phyloP scores from a whole-genome alignment of 2,888 invertebrate genomes.

The Bombylius major region DNA sequence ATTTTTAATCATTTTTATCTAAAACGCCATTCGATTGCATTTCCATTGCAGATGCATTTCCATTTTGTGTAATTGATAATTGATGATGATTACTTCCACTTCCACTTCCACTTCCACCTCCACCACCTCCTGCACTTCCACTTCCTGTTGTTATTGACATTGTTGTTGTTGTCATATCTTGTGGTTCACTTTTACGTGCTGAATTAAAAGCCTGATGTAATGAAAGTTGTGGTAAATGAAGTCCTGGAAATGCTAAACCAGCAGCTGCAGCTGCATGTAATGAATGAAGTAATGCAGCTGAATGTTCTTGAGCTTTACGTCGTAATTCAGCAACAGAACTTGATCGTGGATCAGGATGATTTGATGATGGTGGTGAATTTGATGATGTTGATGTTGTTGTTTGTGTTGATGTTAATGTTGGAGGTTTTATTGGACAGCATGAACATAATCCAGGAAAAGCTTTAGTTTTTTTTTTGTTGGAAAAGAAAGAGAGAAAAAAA shows the following conservation, averaged over 20 bases:
- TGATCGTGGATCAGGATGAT: conserved; percentile 53
- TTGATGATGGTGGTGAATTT: conserved; percentile 28
- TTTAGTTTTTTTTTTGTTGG: conserved; percentile 34
- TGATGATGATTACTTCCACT: background rate
- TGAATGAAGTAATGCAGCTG: conserved; percentile 70
- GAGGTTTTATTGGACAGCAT: conserved; percentile 61
- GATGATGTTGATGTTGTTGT: conserved; percentile 23
- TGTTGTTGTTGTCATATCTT: conserved; percentile 34
- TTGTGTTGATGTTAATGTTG: conserved; percentile 17
- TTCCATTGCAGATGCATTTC: conserved; percentile 20
- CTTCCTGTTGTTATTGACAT: conserved; percentile 5
- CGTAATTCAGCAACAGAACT: conserved; percentile 85
- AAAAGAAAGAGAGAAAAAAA: conserved; percentile 4
- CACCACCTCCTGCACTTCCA: no score
- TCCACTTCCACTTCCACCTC: no score
- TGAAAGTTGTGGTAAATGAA: conserved; percentile 38
- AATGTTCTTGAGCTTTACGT: conserved; percentile 89
- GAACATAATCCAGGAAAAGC: conserved; percentile 69
- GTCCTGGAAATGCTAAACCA: conserved; percentile 36
- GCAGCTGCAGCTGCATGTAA: conserved; percentile 46
- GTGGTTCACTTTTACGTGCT: conserved; percentile 23
- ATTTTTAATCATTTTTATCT: conserved; percentile 3
- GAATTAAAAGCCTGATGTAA: conserved; percentile 30
- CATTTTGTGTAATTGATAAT: conserved; percentile 19
- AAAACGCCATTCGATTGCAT: conserved; percentile 7